phyloP scores from a whole-genome alignment of 2,113 vertebrate species.

The Tragelaphus strepsiceros region DNA sequence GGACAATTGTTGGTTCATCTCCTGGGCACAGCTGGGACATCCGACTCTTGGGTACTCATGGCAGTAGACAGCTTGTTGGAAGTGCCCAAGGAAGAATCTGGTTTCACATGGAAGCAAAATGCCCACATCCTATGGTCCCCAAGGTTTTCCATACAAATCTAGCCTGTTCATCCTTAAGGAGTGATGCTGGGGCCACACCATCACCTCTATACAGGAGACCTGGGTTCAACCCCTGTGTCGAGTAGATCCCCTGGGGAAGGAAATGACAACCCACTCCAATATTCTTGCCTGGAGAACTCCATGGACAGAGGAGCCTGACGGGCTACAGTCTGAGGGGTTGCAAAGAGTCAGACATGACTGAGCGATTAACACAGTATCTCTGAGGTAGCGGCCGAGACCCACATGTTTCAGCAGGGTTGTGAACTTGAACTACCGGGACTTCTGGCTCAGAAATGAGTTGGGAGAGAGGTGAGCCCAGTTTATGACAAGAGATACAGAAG shows the following conservation, averaged over 20 bases:
- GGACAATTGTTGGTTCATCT: not conserved
- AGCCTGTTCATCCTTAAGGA: not conserved
- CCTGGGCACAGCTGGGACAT: not conserved
- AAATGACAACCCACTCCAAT: not conserved
- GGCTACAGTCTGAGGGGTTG: not conserved
- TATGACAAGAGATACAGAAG: constrained; percentile 57
- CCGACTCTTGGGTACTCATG: too few relatives aligned
- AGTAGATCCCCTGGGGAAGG: not conserved
- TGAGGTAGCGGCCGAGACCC: not conserved
- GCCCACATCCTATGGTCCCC: not conserved
- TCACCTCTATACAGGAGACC: not conserved
- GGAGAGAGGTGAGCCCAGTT: constrained; percentile 53
- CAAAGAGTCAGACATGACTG: not conserved
- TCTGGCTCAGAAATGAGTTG: constrained; percentile 58
- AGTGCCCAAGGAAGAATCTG: not conserved
- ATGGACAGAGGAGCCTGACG: not conserved
- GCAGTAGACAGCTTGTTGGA: not conserved
- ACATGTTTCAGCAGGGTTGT: not conserved
- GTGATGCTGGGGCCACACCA: fast-evolving
- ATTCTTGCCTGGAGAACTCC: not conserved
- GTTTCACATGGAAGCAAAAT: not conserved
- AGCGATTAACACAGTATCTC: not conserved
- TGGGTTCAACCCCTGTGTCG: not conserved
- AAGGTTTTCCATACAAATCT: not conserved
- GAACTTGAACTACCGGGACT: constrained; percentile 54